A percentile compares a stretch with the other conserved stretches of the same genome.
Conservation (phyloP, 2,797 vertebrate genomes). For the Galagoides demidoff region DNA sequence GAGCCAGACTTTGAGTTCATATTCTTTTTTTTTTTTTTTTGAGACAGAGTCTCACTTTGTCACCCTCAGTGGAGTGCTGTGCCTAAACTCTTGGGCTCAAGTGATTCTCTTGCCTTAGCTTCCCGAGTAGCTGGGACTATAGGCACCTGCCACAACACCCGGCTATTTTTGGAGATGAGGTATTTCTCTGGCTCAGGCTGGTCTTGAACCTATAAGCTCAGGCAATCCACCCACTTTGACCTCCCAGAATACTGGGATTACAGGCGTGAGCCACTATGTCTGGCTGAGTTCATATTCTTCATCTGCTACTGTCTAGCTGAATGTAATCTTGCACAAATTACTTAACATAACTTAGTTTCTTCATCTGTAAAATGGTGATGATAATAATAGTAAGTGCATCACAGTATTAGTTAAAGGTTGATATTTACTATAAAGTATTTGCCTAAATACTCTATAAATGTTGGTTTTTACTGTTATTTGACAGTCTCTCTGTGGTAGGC, state of each 20-base stretch:
- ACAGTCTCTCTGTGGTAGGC: neutral
- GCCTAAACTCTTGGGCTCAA: no score
- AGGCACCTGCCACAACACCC: no score
- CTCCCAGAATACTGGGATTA: no score
- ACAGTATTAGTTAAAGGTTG: neutral
- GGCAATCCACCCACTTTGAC: no score
- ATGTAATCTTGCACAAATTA: neutral
- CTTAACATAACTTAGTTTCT: neutral
- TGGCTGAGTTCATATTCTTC: neutral
- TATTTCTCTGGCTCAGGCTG: no score
- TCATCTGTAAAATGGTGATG: slow-evolving; percentile 15
- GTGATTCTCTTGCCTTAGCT: no score
- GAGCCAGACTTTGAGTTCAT: neutral
- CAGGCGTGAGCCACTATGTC: no score
- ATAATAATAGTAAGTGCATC: neutral
- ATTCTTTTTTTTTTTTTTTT: neutral
- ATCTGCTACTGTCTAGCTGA: neutral
- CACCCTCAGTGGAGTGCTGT: no score
- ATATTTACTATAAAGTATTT: neutral
- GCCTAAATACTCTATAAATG: neutral
- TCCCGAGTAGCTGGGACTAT: no score
- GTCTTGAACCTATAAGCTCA: no score
- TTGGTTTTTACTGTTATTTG: slow-evolving; percentile 6
- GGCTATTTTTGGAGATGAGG: no score
- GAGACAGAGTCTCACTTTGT: no score